These are phyloP conservation scores for Drosophila sp. DNA, from an alignment of 1,140 invertebrate species.

Conservation along the genomic window DNA sequence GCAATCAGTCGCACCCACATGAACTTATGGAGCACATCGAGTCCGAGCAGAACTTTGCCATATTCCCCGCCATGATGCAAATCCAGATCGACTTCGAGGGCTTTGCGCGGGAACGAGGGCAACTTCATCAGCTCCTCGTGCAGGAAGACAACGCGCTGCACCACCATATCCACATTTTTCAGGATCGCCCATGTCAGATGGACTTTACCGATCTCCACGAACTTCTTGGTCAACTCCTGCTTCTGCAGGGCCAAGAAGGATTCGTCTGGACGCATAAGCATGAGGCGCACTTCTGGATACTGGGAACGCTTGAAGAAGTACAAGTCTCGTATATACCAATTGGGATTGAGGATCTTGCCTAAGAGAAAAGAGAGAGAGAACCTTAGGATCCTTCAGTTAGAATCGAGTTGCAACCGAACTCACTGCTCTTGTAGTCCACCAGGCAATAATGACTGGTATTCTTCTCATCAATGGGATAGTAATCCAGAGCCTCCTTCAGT, in stretches of 20 bases:
- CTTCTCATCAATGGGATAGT: conserved; percentile 97
- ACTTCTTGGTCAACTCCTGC: conserved; percentile 96
- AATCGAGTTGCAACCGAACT: conserved; percentile 78
- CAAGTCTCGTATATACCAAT: conserved; percentile 97
- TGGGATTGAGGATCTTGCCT: conserved; percentile 87
- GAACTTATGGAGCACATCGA: conserved; percentile 99
- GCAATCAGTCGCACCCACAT: conserved; percentile 98
- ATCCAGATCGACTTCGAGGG: conserved; percentile 97
- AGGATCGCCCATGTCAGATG: conserved; percentile 94
- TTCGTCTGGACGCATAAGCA: conserved; percentile 95
- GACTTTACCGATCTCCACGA: conserved; percentile 98
- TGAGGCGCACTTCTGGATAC: conserved; percentile 97
- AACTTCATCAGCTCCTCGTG: conserved; percentile 99
- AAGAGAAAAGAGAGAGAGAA: background rate
- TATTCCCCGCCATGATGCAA: conserved; percentile 95
- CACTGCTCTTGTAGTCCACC: conserved; percentile 98
- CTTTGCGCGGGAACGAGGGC: conserved; percentile 98
- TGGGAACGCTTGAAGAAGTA: conserved; percentile 99
- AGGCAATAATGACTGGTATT: conserved; percentile 96
- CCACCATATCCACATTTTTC: conserved; percentile 96
- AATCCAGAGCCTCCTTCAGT: conserved; percentile 97
- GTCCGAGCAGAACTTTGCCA: conserved; percentile 95
- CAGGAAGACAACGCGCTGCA: conserved; percentile 98
- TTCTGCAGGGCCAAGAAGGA: conserved; percentile 96
- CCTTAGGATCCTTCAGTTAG: too few relatives aligned